Evolutionary conservation across 2,113 vertebrate species (phyloP).

Genomic region (Jacana jacana): DNA sequence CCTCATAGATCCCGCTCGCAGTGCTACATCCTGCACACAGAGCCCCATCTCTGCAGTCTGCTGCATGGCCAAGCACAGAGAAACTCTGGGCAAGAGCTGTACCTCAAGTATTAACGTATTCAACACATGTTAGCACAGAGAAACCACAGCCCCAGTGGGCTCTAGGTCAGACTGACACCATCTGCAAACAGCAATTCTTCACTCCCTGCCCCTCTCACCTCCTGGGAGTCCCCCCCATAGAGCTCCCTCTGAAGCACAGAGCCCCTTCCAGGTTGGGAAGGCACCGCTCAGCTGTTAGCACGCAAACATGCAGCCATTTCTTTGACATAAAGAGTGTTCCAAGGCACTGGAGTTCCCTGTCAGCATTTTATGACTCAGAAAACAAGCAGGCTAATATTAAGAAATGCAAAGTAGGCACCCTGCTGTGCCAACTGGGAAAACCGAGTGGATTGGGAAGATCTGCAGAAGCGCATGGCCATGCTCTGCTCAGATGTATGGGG

Average conservation of each 20-base stretch:
- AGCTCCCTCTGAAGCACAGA: neutral
- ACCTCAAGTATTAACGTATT: neutral
- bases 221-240: accelerated
- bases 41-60: neutral
- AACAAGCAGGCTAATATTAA: neutral
- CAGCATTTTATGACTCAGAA: neutral
- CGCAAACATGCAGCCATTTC: accelerated
- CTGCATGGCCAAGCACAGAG: neutral
- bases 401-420: neutral
- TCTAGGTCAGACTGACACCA: neutral
- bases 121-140: too few relatives aligned
- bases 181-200: neutral
- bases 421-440: neutral
- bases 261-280: accelerated
- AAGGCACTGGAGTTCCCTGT: neutral
- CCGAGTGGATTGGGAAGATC: neutral
- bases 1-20: accelerated
- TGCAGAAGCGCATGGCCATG: neutral
- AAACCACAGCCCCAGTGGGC: neutral
- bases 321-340: neutral
- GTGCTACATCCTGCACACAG: neutral
- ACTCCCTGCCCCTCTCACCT: neutral
- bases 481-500: neutral
- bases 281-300: neutral
- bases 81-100: neutral